phyloP scores from a whole-genome alignment of 2,797 vertebrate genomes.

The Meriones psammophilus region DNA sequence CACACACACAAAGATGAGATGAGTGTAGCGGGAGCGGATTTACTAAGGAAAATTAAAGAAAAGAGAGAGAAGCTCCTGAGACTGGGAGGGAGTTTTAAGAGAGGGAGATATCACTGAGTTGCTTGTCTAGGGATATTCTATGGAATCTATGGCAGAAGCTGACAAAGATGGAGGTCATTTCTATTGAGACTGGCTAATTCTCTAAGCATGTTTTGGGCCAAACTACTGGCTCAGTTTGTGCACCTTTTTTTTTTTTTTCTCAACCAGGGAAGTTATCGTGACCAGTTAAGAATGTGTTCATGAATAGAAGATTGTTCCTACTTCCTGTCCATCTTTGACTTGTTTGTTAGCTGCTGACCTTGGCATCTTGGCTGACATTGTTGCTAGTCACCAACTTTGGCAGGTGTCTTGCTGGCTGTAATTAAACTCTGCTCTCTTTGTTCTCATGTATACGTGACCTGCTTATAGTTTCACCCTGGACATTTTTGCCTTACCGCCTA shows the following conservation, averaged over 20 bases:
- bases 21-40: neutral
- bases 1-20: neutral
- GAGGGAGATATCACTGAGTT: neutral
- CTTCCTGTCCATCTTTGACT: neutral
- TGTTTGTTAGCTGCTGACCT: neutral
- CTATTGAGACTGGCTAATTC: neutral
- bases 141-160: neutral
- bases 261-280: too few species aligned
- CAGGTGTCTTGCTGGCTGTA: neutral
- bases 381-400: neutral
- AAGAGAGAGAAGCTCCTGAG: neutral
- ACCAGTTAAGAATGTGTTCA: neutral
- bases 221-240: neutral
- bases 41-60: neutral
- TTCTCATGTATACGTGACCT: neutral
- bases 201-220: neutral
- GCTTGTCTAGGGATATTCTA: neutral
- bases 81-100: neutral
- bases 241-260: neutral
- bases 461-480: neutral
- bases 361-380: neutral
- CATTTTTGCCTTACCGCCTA: neutral
- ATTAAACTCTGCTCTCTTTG: neutral
- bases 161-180: neutral
- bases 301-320: neutral